Base-by-base conservation (phyloP, 1,140 invertebrate species). In the Drosophila oshimai region DNA sequence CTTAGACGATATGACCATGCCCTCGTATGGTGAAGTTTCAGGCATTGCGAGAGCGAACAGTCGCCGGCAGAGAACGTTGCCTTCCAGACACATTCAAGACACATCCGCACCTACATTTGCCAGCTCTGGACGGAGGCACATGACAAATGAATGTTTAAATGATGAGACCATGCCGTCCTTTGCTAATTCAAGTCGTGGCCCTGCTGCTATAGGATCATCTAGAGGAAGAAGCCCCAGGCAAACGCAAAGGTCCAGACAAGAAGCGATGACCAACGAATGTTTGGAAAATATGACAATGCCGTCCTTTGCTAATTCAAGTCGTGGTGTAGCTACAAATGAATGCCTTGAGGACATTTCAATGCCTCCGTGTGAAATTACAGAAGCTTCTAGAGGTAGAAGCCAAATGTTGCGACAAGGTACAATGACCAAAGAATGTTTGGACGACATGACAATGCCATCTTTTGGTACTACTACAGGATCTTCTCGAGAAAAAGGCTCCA, bases 241-340 rank as follows among this genome's bases (percentile, higher is more conserved):
- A 5, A 4, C 28, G 29, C 20, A 33, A 17, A 5, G 24, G 37
- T n/a, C 17, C 6, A 37, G 12, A 18, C 36, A 18, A 9, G 18
- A 9, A 15, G 9, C 13, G 33, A 2, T 36, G 42, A 53, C 44
- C n/a, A 36, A 51, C 1, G 69, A 57, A 1, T 28, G 26, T 3
- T 24, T 60, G 0, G 26, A 54, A 0, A 24, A 54, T n/a, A 28
- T 44, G n/a, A 42, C 51, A 0, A 54, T 54, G 51, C 51, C 51
- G 7, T 15, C 26, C 10, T 46, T 29, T 12, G 15, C 24, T 7
- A 17, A 4, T 0, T n/a, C 12, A 0, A 15, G 20, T 6, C 37
- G 4, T 13, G 15, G 6, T 29, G 6, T 10, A 2, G 24, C 6
- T 0, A 13, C 6, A 46, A 37, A 31, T n/a, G 31, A 46, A 26